Evolutionary conservation across 2,888 invertebrate species (phyloP).

Genomic region (Mythimna albipuncta): DNA sequence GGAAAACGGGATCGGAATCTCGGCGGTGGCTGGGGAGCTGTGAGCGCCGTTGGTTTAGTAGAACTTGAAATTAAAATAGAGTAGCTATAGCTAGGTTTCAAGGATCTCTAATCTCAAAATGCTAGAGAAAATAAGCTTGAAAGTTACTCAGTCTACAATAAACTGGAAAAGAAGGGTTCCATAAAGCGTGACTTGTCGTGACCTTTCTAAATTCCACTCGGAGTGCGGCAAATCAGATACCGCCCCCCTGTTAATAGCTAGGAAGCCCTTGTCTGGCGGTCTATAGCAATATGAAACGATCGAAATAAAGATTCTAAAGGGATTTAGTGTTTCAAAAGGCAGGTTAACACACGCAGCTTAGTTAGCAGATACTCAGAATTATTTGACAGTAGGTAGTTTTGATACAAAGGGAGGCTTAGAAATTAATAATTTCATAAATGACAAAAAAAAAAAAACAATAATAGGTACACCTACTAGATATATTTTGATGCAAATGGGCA

Average conservation of each 20-base stretch:
- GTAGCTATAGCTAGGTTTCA: background rate
- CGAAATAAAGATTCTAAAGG: slow-evolving; percentile 2
- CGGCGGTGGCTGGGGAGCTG: too few relatives aligned
- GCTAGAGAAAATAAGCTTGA: slow-evolving; percentile 8
- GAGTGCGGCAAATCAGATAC: slow-evolving; percentile 53
- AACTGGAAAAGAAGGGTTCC: slow-evolving; percentile 32
- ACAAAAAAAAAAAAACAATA: too few relatives aligned
- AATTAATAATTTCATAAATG: too few relatives aligned
- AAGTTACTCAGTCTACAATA: slow-evolving; percentile 1
- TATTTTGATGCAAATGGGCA: too few relatives aligned
- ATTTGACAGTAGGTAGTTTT: background rate
- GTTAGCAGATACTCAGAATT: too few relatives aligned
- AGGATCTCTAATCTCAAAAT: background rate
- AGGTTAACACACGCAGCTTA: background rate
- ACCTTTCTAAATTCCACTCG: slow-evolving; percentile 46
- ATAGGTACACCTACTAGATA: too few relatives aligned
- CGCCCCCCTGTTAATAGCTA: slow-evolving; percentile 29
- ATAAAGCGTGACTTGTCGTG: slow-evolving; percentile 41
- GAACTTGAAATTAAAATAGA: background rate
- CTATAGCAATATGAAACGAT: slow-evolving; percentile 10
- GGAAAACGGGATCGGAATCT: too few relatives aligned
- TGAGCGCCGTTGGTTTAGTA: too few relatives aligned
- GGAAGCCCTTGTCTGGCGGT: slow-evolving; percentile 23
- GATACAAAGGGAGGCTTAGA: background rate
- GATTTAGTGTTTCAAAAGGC: background rate